Evolutionary conservation across 2,113 vertebrate species (phyloP), one percentile per base, ranked within the genome.

Genomic region (Atrichornis clamosus): DNA sequence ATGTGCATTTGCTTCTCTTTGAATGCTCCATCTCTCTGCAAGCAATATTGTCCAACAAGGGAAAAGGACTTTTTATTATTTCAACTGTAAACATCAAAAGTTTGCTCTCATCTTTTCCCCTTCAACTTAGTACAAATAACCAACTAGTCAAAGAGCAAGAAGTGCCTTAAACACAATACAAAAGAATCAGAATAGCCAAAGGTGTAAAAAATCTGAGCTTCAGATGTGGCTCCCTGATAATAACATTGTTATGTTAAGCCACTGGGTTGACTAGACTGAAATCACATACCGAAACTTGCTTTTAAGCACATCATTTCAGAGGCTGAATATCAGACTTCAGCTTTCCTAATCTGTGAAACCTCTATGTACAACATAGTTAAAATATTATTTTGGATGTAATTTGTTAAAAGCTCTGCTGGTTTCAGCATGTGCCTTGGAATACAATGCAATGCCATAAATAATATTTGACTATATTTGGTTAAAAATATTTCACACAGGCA

Each of bases 71-170:
- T 96, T 94, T 84, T 94, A 84, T 72, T 92, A 96, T 94, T 96
- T 97, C 37, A 80, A 64, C 76, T 84, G 44, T 88, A 90, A 96
- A 81, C 68, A 89, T 95, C 93, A 97, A 96, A 96, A 93, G 83
- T 32, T 90, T 47, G 7, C 52, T 96, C 64, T 97, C 79, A 93
- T 96, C 92, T 96, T 96, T 90, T 68, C 75, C 60, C 76, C 76
- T 94, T 95, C 44, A 86, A 68, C 56, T 93, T 94, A 88, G 79
- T 90, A 92, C 67, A 96, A 96, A 97, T 92, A 93, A 95, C 81
- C 56, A 91, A 77, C 76, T 94, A 90, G 88, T 83, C 79, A 94
- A 94, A 96, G 87, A 96, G 44, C 79, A 90, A 91, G 88, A 90
- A 93, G 82, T 96, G 87, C 82, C 92, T 96, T 84, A 92, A 93